These are phyloP conservation scores for Drosophila grimshawi DNA, from an alignment of 1,140 invertebrate species.

Conservation along the genomic window DNA sequence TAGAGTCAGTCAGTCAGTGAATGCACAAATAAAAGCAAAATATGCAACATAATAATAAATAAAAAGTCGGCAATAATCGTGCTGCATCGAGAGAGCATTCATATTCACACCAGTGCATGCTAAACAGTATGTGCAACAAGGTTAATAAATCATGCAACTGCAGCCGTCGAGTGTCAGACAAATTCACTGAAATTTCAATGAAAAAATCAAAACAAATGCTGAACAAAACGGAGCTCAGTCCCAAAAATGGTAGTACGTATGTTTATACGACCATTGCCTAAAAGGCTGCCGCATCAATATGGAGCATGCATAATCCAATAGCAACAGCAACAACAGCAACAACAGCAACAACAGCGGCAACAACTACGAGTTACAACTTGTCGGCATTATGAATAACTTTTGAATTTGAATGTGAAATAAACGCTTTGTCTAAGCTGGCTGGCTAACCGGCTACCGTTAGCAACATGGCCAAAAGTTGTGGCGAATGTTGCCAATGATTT, in stretches of 20 bases:
- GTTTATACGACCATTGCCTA: conserved; percentile 32
- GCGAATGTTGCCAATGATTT: conserved; percentile 69
- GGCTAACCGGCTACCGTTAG: conserved; percentile 69
- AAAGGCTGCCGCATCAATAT: conserved; percentile 74
- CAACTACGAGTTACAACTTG: conserved; percentile 42
- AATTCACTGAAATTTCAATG: conserved; percentile 73
- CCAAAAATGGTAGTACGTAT: conserved; percentile 50
- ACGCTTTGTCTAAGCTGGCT: conserved; percentile 74
- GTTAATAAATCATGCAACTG: conserved; percentile 73
- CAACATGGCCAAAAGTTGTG: conserved; percentile 62
- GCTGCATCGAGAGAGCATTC: conserved; percentile 63
- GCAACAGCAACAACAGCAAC: conserved; percentile 5
- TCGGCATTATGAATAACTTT: conserved; percentile 82
- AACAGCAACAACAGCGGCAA: conserved; percentile 15
- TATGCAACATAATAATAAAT: conserved; percentile 9
- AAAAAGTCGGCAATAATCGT: conserved; percentile 59
- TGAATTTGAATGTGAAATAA: conserved; percentile 83
- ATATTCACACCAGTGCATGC: conserved; percentile 71
- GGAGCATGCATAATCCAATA: conserved; percentile 52
- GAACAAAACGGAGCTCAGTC: conserved; percentile 55
- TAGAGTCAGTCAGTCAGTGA: conserved; percentile 4
- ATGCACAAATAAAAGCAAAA: conserved; percentile 4
- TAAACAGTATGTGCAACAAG: conserved; percentile 61
- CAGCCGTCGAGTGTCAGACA: conserved; percentile 70
- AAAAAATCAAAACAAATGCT: conserved; percentile 76